phyloP scores from a whole-genome alignment of 2,888 invertebrate genomes.

The Ceriagrion tenellum region DNA sequence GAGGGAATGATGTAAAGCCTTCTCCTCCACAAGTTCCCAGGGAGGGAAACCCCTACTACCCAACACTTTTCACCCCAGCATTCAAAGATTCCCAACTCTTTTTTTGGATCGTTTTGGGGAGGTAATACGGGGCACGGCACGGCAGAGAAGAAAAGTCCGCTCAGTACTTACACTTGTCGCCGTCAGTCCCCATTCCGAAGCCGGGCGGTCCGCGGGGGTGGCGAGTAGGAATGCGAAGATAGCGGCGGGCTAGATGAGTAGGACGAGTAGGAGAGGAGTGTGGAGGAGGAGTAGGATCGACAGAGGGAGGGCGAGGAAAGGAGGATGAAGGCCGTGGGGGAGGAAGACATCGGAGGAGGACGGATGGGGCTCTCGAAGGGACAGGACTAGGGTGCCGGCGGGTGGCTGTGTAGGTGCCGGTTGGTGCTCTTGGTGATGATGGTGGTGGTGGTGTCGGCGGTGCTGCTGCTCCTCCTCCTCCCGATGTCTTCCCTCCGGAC shows the following conservation, averaged over 20 bases:
- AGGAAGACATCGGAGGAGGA: slow-evolving; percentile 56
- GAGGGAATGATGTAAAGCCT: not conserved
- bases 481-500: not conserved
- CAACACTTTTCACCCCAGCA: not conserved
- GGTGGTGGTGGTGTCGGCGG: not conserved
- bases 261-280: slow-evolving; percentile 52
- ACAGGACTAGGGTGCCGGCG: slow-evolving; percentile 7
- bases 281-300: slow-evolving; percentile 56
- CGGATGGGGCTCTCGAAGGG: not conserved
- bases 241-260: slow-evolving; percentile 42
- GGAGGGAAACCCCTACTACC: not conserved
- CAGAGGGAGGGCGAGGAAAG: slow-evolving; percentile 66
- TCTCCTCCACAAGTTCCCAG: not conserved
- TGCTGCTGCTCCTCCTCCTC: not conserved
- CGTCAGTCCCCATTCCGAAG: slow-evolving; percentile 65
- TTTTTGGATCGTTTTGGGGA: no score
- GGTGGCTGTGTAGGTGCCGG: not conserved
- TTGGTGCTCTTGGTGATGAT: not conserved
- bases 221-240: slow-evolving; percentile 62
- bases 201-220: slow-evolving; percentile 57
- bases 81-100: not conserved
- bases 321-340: slow-evolving; percentile 61
- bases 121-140: not conserved
- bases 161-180: slow-evolving; percentile 59
- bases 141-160: not conserved